Percentiles rank a stretch among this genome's conserved stretches.
phyloP scores from a whole-genome alignment of 2,113 vertebrate species.

The Uria aalge region DNA sequence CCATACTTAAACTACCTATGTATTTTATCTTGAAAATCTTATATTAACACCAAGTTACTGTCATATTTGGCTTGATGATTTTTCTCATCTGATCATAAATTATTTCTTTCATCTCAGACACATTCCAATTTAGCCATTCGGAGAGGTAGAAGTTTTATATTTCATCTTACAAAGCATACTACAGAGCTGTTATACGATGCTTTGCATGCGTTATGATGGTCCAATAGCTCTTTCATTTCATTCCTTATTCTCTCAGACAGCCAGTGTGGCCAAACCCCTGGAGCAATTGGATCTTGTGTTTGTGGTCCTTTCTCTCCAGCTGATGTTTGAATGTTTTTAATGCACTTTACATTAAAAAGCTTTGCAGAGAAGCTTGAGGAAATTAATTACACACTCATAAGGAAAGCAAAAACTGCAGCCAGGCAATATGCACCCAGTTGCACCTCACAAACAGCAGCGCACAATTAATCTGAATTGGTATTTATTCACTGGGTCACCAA shows the following conservation, averaged over 20 bases:
- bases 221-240: background rate
- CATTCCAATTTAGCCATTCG: background rate
- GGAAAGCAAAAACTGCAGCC: background rate
- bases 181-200: background rate
- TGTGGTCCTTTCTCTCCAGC: background rate
- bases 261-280: background rate
- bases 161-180: background rate
- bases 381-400: background rate
- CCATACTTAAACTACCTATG: accelerated
- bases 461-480: background rate
- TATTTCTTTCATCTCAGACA: background rate
- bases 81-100: background rate
- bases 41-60: background rate
- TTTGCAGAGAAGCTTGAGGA: background rate
- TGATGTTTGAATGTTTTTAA: background rate
- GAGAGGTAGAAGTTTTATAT: background rate
- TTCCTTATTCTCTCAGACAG: background rate
- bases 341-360: background rate
- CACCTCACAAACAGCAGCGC: background rate
- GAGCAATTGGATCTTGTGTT: background rate
- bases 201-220: background rate
- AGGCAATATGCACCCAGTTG: background rate
- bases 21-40: background rate
- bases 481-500: background rate
- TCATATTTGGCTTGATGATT: background rate